phyloP scores from a whole-genome alignment of 2,888 invertebrate species.

The Branchipolynoe longqiensis region DNA sequence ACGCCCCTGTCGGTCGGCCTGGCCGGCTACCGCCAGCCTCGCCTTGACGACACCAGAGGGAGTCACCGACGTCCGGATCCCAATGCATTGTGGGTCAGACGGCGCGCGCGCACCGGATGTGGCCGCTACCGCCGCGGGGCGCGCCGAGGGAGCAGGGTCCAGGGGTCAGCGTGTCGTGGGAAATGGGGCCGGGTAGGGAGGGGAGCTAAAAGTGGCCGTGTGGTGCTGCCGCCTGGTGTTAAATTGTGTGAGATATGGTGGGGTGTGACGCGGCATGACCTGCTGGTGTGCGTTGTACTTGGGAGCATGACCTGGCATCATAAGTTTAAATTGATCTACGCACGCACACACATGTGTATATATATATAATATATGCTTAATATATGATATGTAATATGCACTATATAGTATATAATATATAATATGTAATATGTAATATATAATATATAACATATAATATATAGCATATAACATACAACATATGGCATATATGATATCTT shows the following conservation, averaged over 20 bases:
- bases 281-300: background rate
- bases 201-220: background rate
- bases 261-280: background rate
- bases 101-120: constrained; percentile 12
- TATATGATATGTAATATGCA: too few relatives aligned
- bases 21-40: too few relatives aligned
- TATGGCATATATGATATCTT: too few relatives aligned
- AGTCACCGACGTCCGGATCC: constrained; percentile 6
- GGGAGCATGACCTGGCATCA: background rate
- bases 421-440: too few relatives aligned
- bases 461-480: too few relatives aligned
- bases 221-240: background rate
- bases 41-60: constrained; percentile 29
- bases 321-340: too few relatives aligned
- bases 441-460: too few relatives aligned
- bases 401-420: too few relatives aligned
- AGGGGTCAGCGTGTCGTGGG: background rate
- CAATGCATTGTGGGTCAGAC: constrained; percentile 37
- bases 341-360: too few relatives aligned
- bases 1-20: too few relatives aligned
- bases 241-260: background rate
- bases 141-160: background rate
- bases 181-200: background rate
- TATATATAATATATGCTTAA: too few relatives aligned
- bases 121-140: constrained; percentile 11